Conservation (phyloP, 2,797 vertebrate species). For the Varecia variegata region DNA sequence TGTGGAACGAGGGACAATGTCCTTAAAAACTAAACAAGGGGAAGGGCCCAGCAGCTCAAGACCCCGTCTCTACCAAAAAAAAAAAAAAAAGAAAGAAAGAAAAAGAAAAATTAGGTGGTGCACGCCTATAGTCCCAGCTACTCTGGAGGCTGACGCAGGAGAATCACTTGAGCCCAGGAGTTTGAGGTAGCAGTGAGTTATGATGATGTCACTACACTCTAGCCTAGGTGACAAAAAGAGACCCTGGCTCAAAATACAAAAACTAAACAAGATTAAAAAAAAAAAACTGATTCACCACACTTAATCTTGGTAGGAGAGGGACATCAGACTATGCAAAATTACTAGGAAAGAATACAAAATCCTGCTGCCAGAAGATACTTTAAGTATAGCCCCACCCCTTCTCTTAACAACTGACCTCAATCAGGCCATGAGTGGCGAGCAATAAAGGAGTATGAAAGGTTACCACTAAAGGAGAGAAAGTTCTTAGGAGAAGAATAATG, state of each 20-base stretch:
- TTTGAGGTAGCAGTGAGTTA: not conserved
- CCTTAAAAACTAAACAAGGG: constrained; percentile 31
- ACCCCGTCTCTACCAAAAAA: not conserved
- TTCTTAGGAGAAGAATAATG: not conserved
- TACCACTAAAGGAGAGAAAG: not conserved
- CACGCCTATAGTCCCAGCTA: not conserved
- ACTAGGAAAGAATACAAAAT: constrained; percentile 34
- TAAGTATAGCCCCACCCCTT: not conserved
- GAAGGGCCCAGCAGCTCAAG: not conserved
- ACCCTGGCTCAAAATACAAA: not conserved
- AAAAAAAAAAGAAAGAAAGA: not conserved
- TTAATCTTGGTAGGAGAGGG: not conserved
- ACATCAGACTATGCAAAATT: constrained; percentile 12
- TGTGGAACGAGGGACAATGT: not conserved
- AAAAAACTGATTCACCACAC: not conserved
- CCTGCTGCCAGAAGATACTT: constrained; percentile 1
- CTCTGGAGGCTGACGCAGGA: not conserved
- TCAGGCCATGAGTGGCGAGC: not conserved
- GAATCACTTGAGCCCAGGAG: not conserved
- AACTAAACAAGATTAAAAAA: constrained; percentile 35
- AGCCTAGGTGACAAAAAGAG: not conserved
- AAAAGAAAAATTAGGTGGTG: not conserved
- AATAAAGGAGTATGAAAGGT: not conserved
- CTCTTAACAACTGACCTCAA: not conserved
- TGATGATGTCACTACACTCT: not conserved